Conservation (phyloP, 2,113 vertebrate genomes). For the Platanista minor region DNA sequence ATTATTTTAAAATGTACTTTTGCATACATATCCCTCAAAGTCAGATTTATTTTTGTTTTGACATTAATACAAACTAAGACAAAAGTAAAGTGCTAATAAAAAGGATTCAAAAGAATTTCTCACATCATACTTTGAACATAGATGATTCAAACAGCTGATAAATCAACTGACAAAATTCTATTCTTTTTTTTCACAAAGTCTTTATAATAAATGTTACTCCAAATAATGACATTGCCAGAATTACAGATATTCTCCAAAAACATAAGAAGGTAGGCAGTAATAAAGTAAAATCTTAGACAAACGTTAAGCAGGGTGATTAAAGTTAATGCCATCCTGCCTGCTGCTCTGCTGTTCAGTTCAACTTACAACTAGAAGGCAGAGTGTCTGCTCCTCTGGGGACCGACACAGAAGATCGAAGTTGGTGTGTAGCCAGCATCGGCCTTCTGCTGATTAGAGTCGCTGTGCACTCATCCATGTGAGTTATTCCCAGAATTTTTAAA, state of each 20-base stretch:
- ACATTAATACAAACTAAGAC: not conserved
- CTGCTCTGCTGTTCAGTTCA: conserved; percentile 46
- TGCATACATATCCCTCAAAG: not conserved
- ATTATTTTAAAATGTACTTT: not conserved
- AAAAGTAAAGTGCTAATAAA: not conserved
- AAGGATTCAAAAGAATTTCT: not conserved
- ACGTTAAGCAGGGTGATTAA: conserved; percentile 15
- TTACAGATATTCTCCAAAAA: conserved; percentile 19
- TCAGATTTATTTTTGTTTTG: conserved; percentile 5
- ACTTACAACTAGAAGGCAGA: not conserved
- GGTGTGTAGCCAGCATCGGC: not conserved
- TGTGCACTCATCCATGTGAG: not conserved
- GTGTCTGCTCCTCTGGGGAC: not conserved
- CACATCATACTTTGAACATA: not conserved
- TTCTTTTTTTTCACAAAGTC: not conserved
- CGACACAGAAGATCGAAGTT: conserved; percentile 31
- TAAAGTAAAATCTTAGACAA: conserved; percentile 7
- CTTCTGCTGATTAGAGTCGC: conserved; percentile 50
- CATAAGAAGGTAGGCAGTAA: not conserved
- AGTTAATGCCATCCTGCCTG: conserved; percentile 37
- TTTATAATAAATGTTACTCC: not conserved
- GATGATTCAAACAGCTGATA: conserved; percentile 12
- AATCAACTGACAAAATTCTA: conserved; percentile 9
- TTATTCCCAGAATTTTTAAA: not conserved
- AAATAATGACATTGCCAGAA: conserved; percentile 15